phyloP scores from a whole-genome alignment of 2,797 vertebrate species.

The Dromococcyx pavoninus region DNA sequence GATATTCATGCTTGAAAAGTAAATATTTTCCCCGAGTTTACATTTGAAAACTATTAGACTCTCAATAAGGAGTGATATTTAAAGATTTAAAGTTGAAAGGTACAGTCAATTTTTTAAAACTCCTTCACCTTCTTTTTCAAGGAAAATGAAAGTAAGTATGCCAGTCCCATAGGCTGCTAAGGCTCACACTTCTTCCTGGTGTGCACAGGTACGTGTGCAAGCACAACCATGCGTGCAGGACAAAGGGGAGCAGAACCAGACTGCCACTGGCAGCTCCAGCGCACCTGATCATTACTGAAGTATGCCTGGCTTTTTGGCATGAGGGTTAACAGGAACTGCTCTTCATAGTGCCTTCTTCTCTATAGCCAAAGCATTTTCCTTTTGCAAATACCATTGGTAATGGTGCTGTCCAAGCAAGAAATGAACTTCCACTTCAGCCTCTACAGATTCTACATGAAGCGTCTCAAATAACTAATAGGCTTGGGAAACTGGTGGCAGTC shows the following conservation, averaged over 20 bases:
- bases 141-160: neutral
- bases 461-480: neutral
- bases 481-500: neutral
- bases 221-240: rapidly evolving
- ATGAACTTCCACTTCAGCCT: neutral
- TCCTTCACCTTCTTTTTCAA: slow-evolving; percentile 15
- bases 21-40: slow-evolving; percentile 40
- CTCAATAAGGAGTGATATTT: slow-evolving; percentile 48
- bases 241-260: neutral
- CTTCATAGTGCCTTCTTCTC: neutral
- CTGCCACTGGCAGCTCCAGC: neutral
- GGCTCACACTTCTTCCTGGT: neutral
- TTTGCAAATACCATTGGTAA: neutral
- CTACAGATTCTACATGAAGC: neutral
- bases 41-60: slow-evolving; percentile 62
- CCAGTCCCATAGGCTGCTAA: neutral
- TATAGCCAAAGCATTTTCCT: neutral
- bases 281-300: neutral
- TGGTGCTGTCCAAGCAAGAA: neutral
- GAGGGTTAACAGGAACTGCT: neutral
- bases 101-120: slow-evolving; percentile 15
- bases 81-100: slow-evolving; percentile 58
- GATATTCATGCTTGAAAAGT: slow-evolving; percentile 66
- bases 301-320: rapidly evolving
- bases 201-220: rapidly evolving